Percentiles rank a stretch among this genome's conserved stretches.
Conservation (phyloP, 2,888 invertebrate genomes). For the Orchesella flavescens region DNA sequence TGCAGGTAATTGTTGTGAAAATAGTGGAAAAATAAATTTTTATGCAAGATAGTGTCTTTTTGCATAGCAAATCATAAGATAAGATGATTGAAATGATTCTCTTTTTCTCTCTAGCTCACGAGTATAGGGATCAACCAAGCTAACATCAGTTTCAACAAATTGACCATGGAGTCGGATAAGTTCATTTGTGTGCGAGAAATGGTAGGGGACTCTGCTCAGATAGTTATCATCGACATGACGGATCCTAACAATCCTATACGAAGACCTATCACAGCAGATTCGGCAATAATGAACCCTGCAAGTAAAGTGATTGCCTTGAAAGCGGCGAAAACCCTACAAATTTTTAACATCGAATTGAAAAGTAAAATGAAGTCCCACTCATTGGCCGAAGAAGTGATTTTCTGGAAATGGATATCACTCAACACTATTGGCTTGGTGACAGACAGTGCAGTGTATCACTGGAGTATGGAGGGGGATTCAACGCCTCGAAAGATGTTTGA, state of each 20-base stretch:
- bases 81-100: neutral
- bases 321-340: constrained; percentile 96
- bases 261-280: constrained; percentile 97
- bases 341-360: constrained; percentile 99
- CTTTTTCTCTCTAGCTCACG: constrained; percentile 84
- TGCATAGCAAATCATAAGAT: too few relatives aligned
- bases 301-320: constrained; percentile 83
- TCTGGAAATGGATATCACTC: constrained; percentile 99
- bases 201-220: constrained; percentile 95
- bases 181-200: constrained; percentile 99
- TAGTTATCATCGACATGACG: constrained; percentile 98
- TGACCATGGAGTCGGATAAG: constrained; percentile 99
- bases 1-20: constrained; percentile 94
- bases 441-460: constrained; percentile 95
- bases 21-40: too few relatives aligned
- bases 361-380: constrained; percentile 99
- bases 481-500: constrained; percentile 98
- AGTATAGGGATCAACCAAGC: constrained; percentile 97
- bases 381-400: constrained; percentile 96
- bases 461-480: constrained; percentile 99
- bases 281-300: constrained; percentile 99
- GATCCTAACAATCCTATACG: constrained; percentile 95
- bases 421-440: constrained; percentile 97
- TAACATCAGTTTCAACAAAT: constrained; percentile 97
- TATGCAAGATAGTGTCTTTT: too few relatives aligned